Evolutionary conservation across 2,797 vertebrate genomes (phyloP).

Genomic region (Brachyrhaphis roseni): DNA sequence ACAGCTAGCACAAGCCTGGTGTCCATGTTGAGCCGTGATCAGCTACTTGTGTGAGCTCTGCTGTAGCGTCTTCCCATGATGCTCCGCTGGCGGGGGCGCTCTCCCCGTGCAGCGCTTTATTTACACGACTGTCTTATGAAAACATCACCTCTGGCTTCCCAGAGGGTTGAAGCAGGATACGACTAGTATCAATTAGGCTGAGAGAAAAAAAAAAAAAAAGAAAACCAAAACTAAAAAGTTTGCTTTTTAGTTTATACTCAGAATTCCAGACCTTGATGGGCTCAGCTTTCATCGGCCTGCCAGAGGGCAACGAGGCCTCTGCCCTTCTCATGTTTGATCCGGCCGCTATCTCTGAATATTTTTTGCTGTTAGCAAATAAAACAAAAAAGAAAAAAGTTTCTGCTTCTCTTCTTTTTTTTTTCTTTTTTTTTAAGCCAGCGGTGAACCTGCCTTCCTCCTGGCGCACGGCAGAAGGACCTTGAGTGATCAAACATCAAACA

Average conservation of each 20-base stretch:
- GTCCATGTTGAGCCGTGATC: conserved; percentile 62
- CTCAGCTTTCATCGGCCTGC: conserved; percentile 63
- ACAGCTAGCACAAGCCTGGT: conserved; percentile 51
- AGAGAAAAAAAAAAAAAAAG: conserved; percentile 44
- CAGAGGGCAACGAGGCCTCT: conserved; percentile 56
- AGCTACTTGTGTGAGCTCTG: conserved; percentile 79
- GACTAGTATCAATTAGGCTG: conserved; percentile 72
- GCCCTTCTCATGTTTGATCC: conserved; percentile 76
- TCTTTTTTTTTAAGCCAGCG: not conserved
- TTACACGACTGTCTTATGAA: conserved; percentile 72
- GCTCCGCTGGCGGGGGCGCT: conserved; percentile 69
- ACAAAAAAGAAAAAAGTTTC: conserved; percentile 31
- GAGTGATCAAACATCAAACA: conserved; percentile 59
- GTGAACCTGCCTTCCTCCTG: conserved; percentile 2
- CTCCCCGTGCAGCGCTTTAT: conserved; percentile 62
- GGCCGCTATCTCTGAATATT: conserved; percentile 51
- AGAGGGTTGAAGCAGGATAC: conserved; percentile 67
- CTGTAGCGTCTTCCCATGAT: conserved; percentile 76
- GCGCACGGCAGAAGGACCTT: conserved; percentile 36
- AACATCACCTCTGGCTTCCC: conserved; percentile 78
- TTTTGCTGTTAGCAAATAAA: conserved; percentile 43
- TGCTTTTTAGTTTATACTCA: conserved; percentile 46
- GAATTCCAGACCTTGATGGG: conserved; percentile 52
- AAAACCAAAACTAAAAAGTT: conserved; percentile 19
- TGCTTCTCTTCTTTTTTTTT: conserved; percentile 17